Evolutionary conservation across 2,797 vertebrate species (phyloP).

Genomic region (Carapus acus): DNA sequence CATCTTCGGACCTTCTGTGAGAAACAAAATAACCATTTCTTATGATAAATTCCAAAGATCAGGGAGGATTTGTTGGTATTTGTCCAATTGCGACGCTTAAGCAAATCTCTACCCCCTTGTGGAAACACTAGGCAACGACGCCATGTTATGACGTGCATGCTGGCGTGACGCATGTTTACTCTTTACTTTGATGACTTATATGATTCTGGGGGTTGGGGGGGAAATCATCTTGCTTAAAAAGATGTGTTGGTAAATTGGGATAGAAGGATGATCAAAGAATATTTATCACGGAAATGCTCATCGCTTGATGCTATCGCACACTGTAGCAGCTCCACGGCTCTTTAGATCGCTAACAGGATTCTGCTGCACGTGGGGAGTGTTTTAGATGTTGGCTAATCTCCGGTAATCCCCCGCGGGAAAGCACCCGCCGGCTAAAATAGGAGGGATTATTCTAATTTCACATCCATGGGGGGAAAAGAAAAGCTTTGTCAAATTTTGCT

Average conservation of each 20-base stretch:
- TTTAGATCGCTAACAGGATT: constrained; percentile 58
- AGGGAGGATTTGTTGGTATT: too few species aligned
- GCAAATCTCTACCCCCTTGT: too few species aligned
- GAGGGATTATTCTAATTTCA: constrained; percentile 48
- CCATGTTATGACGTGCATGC: too few species aligned
- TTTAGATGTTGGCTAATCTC: constrained; percentile 56
- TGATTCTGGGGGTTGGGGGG: constrained; percentile 34
- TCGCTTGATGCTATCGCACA: constrained; percentile 54
- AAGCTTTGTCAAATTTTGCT: constrained; percentile 13
- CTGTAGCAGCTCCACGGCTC: constrained; percentile 49
- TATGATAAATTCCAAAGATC: too few species aligned
- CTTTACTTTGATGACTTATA: constrained; percentile 36
- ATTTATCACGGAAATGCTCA: constrained; percentile 49
- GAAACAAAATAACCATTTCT: too few species aligned
- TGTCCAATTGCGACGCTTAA: too few species aligned
- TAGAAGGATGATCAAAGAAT: constrained; percentile 44
- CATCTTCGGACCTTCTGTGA: too few species aligned
- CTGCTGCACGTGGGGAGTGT: constrained; percentile 32
- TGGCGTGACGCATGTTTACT: too few species aligned
- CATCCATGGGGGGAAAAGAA: constrained; percentile 31
- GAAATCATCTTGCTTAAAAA: not conserved
- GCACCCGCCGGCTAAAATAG: constrained; percentile 46
- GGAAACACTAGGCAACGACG: too few species aligned
- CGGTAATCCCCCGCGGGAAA: constrained; percentile 49
- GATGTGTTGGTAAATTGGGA: not conserved